Evolutionary conservation across 2,113 vertebrate genomes (phyloP).

Genomic region (Tupaia tana): DNA sequence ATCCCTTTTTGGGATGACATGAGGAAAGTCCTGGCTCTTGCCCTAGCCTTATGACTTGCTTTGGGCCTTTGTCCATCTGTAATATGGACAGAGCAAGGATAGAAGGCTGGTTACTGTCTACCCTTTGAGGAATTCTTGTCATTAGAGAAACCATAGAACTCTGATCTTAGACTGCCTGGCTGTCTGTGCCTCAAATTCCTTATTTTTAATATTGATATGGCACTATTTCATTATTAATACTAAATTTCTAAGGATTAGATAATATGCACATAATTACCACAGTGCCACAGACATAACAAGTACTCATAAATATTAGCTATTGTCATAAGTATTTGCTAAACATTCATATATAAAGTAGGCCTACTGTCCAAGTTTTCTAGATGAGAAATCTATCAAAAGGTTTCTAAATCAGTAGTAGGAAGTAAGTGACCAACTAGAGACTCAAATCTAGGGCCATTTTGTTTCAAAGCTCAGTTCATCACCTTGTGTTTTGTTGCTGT

Average conservation of each 20-base stretch:
- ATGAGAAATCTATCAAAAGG: constrained; percentile 37
- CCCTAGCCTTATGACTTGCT: not conserved
- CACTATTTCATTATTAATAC: not conserved
- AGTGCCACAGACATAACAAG: not conserved
- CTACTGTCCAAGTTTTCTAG: not conserved
- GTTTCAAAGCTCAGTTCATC: not conserved
- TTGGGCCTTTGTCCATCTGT: not conserved
- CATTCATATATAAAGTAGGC: not conserved
- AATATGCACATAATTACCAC: not conserved
- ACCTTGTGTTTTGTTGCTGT: not conserved
- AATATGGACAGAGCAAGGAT: too few relatives aligned
- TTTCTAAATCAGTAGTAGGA: not conserved
- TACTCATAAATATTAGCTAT: constrained; percentile 2
- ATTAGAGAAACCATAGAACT: not conserved
- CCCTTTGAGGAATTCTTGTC: not conserved
- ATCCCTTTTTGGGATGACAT: too few relatives aligned
- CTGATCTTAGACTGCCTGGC: not conserved
- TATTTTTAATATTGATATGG: not conserved
- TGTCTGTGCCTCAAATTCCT: not conserved
- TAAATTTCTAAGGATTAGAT: constrained; percentile 38
- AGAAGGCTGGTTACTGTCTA: not conserved
- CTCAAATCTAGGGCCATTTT: not conserved
- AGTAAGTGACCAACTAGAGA: not conserved
- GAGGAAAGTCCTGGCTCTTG: not conserved
- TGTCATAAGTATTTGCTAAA: constrained; percentile 32